Percentiles rank a stretch among this genome's conserved stretches.
These are phyloP conservation scores for Coilia nasus DNA, from an alignment of 2,797 vertebrate genomes.

Conservation along the genomic window DNA sequence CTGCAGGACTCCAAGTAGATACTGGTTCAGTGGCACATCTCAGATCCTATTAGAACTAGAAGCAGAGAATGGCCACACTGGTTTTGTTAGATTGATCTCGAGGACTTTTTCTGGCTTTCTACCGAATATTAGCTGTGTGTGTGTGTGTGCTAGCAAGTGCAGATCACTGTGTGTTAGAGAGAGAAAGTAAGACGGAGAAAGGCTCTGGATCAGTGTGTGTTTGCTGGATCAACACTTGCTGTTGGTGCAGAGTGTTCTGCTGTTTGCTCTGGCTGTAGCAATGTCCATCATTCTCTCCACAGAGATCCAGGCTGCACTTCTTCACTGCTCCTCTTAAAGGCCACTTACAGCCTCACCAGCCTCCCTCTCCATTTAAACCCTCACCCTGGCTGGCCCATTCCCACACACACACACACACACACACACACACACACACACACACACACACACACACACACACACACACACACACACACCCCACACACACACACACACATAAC, in stretches of 20 bases:
- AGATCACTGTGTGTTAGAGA: no score
- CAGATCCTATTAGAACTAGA: not conserved
- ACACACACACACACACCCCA: slow-evolving; percentile 7
- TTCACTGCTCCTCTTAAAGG: no score
- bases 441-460: not conserved
- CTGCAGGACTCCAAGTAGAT: not conserved
- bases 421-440: not conserved
- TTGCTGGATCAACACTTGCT: not conserved
- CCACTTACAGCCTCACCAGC: not conserved
- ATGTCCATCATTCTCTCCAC: slow-evolving; percentile 8
- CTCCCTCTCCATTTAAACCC: not conserved
- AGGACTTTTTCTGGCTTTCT: not conserved
- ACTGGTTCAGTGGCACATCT: not conserved
- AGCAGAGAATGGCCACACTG: not conserved
- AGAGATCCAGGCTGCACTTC: not conserved
- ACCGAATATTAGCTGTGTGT: not conserved
- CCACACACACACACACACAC: not conserved
- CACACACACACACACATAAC: not conserved
- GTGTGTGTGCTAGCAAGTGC: not conserved
- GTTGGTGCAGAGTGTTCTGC: slow-evolving; percentile 20
- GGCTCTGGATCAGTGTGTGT: not conserved
- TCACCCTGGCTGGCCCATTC: not conserved
- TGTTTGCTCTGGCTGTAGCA: slow-evolving; percentile 7
- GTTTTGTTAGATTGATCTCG: no score
- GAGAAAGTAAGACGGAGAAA: not conserved